Conservation (phyloP, 2,888 invertebrate genomes). For the Nemapogon koenigi region DNA sequence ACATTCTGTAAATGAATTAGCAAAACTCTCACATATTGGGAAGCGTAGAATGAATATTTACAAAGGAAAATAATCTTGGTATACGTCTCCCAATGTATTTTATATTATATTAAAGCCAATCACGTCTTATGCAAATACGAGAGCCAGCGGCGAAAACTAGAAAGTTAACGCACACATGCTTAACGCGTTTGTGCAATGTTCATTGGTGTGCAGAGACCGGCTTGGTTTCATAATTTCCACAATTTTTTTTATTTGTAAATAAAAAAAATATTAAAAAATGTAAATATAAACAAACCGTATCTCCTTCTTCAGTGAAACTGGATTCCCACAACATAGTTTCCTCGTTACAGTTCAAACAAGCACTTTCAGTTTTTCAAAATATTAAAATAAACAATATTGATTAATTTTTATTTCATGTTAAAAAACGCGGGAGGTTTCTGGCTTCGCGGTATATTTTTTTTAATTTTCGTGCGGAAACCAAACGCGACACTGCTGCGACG, state of each 20-base stretch:
- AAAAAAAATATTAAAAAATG: conserved; percentile 14
- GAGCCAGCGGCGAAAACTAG: conserved; percentile 56
- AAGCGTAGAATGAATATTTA: conserved; percentile 42
- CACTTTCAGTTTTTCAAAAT: too few relatives aligned
- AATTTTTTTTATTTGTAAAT: conserved; percentile 12
- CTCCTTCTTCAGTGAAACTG: conserved; percentile 48
- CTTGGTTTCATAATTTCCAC: conserved; percentile 43
- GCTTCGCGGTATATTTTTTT: too few relatives aligned
- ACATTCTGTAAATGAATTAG: conserved; percentile 45
- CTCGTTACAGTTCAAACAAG: too few relatives aligned
- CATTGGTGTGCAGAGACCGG: conserved; percentile 24
- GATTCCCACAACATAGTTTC: conserved; percentile 56
- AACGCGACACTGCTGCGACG: too few relatives aligned
- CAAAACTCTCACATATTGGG: conserved; percentile 31
- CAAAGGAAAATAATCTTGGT: conserved; percentile 33
- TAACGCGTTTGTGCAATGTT: conserved; percentile 19
- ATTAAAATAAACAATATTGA: too few relatives aligned
- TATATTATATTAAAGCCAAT: conserved; percentile 61
- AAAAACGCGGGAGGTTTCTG: too few relatives aligned
- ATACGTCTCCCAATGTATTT: conserved; percentile 45
- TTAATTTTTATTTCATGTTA: too few relatives aligned
- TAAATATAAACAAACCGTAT: conserved; percentile 33
- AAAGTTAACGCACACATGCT: conserved; percentile 52
- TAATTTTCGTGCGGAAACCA: conserved; percentile 14
- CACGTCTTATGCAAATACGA: conserved; percentile 61